Base-by-base conservation (phyloP, 2,797 vertebrate genomes). In the Hirundo rustica region DNA sequence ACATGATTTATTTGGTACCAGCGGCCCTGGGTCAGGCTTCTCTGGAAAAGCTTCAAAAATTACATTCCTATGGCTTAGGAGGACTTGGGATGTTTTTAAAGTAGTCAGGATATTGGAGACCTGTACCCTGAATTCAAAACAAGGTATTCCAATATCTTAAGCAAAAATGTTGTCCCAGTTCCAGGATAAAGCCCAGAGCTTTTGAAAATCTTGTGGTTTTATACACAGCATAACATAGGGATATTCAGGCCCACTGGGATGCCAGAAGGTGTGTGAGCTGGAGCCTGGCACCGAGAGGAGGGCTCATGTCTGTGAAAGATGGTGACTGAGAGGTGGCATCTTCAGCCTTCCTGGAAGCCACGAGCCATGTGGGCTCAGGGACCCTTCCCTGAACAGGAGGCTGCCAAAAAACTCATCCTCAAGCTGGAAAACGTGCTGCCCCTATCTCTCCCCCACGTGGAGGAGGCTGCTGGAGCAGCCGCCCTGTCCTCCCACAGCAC, bases 351-450 rank as follows among this genome's bases (percentile, higher is more conserved):
- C 73, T 42, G 14, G 25, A 30, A 82, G 44, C 22, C 22, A 48
- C 0, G 0, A 78, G 32, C 9, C 22, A 11, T 0, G 0, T 16
- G 44, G 29, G 20, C 51, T 67, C n/a, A 26, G 27, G 34, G 20
- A 68, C 18, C 8, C 19, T 61, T 67, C 3, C 0, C 47, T 50
- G 42, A 67, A n/a, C 0, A 0, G 20, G 36, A 66, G 11, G 30
- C 47, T 66, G 14, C 27, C 57, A 62, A 62, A 16, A n/a, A 27
- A 34, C 68, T 21, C 42, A 64, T 44, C 21, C 27, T 47, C 25
- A 15, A 22, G 29, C 27, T 32, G 54, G 26, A 30, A 65, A 77
- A 48, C 0, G 0, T 38, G 61, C 62, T 78, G 36, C 9, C 27
- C 12, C 16, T 5, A 3, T 23, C 38, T 40, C 38, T 30, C 25